Base-by-base conservation (phyloP, 2,888 invertebrate genomes). In the Achlya flavicornis region DNA sequence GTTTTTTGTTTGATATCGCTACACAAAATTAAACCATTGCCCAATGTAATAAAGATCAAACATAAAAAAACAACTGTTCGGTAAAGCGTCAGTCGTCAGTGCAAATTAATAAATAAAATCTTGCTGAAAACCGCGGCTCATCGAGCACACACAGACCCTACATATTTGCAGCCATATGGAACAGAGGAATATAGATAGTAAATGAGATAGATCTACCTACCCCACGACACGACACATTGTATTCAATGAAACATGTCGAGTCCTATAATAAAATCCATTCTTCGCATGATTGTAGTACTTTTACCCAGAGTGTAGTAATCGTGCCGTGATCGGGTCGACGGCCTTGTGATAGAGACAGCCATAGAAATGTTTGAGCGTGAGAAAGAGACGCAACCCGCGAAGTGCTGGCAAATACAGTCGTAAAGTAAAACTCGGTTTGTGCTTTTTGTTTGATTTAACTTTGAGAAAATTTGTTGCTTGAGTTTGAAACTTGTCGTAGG, bases 371-470 rank as follows among this genome's bases (percentile, higher is more conserved):
- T 26, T n/a, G 38, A 38, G 63, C 3, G 75, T 63, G 26, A 67
- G 76, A 82, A 64, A 62, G 81, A 73, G 84, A 80, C 46, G 67
- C 62, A 63, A 65, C 66, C 64, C 64, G 69, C 77, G 78, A 81
- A 81, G 80, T 82, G 83, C 83, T 78, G 78, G 84, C 84, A 82
- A 88, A 85, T 87, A 85, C 85, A 86, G 77, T 80, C 83, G 84
- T 87, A 85, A 87, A 88, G 86, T 85, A 86, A 85, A 85, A 88
- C 82, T 81, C 79, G 79, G 76, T 75, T 81, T 81, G 81, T 82
- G 76, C 83, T 87, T 85, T 85, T 86, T 85, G 83, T 87, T 78
- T 78, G 75, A 76, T 80, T 81, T 80, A 70, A 72, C 76, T 80
- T 76, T 66, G 71, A 81, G 81, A 77, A 83, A 79, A 78, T 80